Evolutionary conservation across 2,113 vertebrate species (phyloP).

Genomic region (Gallinago media): DNA sequence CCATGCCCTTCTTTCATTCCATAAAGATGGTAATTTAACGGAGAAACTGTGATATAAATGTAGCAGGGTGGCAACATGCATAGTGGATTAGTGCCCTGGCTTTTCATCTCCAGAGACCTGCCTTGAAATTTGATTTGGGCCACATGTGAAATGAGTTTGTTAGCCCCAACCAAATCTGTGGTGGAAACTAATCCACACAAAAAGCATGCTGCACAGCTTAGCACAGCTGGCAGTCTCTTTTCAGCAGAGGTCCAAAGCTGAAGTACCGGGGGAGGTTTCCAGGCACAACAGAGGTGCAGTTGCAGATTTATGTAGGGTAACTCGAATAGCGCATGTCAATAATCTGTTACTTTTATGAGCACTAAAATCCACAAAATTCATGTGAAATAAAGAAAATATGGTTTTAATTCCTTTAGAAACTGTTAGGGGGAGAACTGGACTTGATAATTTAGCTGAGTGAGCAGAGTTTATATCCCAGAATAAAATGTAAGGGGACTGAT

Average conservation of each 20-base stretch:
- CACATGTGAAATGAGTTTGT: conserved; percentile 33
- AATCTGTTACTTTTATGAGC: conserved; percentile 30
- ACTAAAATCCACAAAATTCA: neutral
- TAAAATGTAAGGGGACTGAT: neutral
- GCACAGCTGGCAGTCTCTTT: neutral
- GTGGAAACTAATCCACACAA: neutral
- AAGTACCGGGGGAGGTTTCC: neutral
- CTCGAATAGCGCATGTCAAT: neutral
- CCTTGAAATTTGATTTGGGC: conserved; percentile 21
- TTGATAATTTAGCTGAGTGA: conserved; percentile 10
- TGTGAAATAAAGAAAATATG: neutral
- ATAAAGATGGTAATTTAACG: conserved; percentile 48
- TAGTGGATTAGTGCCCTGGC: neutral
- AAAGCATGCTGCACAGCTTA: neutral
- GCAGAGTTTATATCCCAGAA: neutral
- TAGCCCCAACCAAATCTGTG: neutral
- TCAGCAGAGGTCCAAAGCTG: neutral
- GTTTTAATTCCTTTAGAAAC: conserved; percentile 22
- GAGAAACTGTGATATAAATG: conserved; percentile 44
- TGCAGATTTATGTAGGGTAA: conserved; percentile 10
- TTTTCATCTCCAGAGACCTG: conserved; percentile 13
- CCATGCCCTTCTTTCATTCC: conserved; percentile 30
- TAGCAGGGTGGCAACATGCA: neutral
- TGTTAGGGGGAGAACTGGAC: neutral
- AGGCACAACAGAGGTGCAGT: neutral